These are phyloP conservation scores for Mercenaria mercenaria DNA, from an alignment of 1,140 invertebrate genomes.

Conservation along the genomic window DNA sequence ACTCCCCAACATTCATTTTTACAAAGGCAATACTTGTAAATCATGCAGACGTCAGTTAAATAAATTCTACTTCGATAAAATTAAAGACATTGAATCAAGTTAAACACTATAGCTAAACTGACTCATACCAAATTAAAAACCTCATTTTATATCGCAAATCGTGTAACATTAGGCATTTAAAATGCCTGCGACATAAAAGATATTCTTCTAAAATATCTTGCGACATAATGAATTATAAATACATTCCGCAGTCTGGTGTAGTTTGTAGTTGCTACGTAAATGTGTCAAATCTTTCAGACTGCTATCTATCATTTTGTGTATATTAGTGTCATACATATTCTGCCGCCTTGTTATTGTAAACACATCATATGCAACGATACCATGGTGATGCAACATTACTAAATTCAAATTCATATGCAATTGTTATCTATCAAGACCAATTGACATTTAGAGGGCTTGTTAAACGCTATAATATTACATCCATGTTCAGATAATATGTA, in stretches of 20 bases:
- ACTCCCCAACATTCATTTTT: no score
- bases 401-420: background rate
- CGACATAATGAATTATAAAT: no score
- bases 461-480: background rate
- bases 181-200: no score
- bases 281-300: background rate
- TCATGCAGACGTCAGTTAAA: no score
- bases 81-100: no score
- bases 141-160: no score
- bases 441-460: background rate
- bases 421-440: background rate
- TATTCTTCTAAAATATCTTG: no score
- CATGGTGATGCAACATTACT: background rate
- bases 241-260: background rate
- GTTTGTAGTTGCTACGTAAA: background rate
- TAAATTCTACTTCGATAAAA: no score
- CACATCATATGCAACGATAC: background rate
- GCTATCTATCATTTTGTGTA: background rate
- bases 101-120: no score
- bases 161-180: no score
- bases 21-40: no score
- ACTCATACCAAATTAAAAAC: no score
- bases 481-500: background rate
- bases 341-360: background rate
- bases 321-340: conserved; percentile 11